Base-by-base conservation (phyloP, 1,140 invertebrate species). In the Oreohelix idahoensis region DNA sequence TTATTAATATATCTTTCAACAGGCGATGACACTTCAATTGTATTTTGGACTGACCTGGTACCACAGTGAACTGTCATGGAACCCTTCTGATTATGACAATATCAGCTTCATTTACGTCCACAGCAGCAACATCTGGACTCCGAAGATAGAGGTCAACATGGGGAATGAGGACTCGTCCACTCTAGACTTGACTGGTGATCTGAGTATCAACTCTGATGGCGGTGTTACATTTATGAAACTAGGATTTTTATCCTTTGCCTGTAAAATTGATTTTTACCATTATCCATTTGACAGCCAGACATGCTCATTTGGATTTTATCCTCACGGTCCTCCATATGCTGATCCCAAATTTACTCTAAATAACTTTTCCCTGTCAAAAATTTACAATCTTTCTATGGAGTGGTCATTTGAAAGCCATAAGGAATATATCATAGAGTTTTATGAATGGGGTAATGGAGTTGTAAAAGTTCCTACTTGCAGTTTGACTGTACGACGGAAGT, bases 101-200 rank as follows among this genome's bases (percentile, higher is more conserved):
- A 86, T 94, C 17, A 88, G 87, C 58, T 91, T 87, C 32, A 91
- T 94, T n/a, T 86, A 92, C 10, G 85, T 94, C 29, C 93, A 93
- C 8, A 93, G 92, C 71, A 89, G 92, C 36, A 89, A 88, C 45
- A 91, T 94, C 38, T 94, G 94, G 94, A 87, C 92, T 4, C 94
- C 93, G 0, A 93, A 93, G 73, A 92, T 94, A 84, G 92, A 93
- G 0, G 86, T 94, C 10, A 93, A 94, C 85, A 94, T 94, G 87
- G 84, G 83, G n/a, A 42, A 81, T 53, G 75, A 83, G n/a, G 74
- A 70, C 8, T 63, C 69, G 20, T 29, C 69, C 13, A 38, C 79
- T 0, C 32, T 85, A 23, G 11, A 36, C 17, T 49, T 78, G n/a
- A 32, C 26, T 35, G 79, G 79, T 73, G n/a, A 75, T 51, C 23